These are phyloP conservation scores for Tetramorium parvispinum DNA, from an alignment of 1,140 invertebrate species.

Conservation along the genomic window DNA sequence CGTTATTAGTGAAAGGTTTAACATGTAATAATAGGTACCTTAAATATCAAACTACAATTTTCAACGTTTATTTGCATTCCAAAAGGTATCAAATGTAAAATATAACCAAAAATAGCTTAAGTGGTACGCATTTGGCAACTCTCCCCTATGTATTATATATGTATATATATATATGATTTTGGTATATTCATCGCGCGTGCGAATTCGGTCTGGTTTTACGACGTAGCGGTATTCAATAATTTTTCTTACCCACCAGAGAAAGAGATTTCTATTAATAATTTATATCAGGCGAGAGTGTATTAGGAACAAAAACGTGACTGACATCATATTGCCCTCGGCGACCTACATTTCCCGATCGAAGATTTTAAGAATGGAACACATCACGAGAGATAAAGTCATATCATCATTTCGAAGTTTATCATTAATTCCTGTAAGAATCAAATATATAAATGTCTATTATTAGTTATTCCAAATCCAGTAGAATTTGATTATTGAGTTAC, in stretches of 20 bases:
- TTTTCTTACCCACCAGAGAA: not conserved
- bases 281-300: slow-evolving; percentile 38
- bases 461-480: not conserved
- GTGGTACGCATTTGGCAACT: no score
- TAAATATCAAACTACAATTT: no score
- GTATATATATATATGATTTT: not conserved
- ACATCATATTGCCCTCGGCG: slow-evolving; percentile 17
- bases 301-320: slow-evolving; percentile 52
- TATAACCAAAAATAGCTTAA: no score
- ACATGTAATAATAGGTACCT: no score
- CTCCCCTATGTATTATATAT: not conserved
- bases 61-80: no score
- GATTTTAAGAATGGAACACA: slow-evolving; percentile 46
- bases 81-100: no score
- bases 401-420: not conserved
- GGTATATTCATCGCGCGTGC: not conserved
- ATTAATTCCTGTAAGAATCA: not conserved
- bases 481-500: not conserved
- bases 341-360: slow-evolving; percentile 43
- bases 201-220: not conserved
- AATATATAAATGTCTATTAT: not conserved
- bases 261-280: slow-evolving; percentile 58
- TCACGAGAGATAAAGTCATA: not conserved
- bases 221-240: slow-evolving; percentile 25
- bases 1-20: no score